Conservation (phyloP, 2,888 invertebrate genomes). For the Lapara coniferarum region DNA sequence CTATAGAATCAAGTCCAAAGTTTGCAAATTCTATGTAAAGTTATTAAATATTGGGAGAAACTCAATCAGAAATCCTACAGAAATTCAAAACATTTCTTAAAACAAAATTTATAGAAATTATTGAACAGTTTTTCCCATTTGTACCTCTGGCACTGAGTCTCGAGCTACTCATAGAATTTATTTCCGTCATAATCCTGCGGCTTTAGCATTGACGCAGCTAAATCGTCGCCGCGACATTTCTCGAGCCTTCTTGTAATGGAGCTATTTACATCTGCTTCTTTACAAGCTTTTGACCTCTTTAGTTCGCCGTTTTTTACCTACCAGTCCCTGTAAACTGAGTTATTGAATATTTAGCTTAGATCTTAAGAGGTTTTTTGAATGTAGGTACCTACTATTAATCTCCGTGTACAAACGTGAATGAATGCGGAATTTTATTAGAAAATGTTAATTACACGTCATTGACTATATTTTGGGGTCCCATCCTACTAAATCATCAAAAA, state of each 20-base stretch:
- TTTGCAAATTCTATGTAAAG: not conserved
- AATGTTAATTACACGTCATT: too few relatives aligned
- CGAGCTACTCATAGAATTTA: conserved; percentile 27
- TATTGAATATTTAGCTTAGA: too few relatives aligned
- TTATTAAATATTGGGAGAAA: not conserved
- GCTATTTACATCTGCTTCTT: conserved; percentile 28
- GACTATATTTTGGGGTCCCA: too few relatives aligned
- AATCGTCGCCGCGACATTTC: conserved; percentile 23
- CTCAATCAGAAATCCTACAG: not conserved
- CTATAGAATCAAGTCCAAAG: too few relatives aligned
- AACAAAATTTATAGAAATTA: not conserved
- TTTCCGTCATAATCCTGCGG: conserved; percentile 27
- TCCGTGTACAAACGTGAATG: too few relatives aligned
- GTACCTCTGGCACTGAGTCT: not conserved
- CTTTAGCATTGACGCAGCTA: conserved; percentile 27
- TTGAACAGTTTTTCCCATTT: not conserved
- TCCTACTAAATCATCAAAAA: too few relatives aligned
- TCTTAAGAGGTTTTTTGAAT: too few relatives aligned
- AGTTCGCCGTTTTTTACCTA: not conserved
- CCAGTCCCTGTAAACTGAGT: not conserved
- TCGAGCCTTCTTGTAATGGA: conserved; percentile 25
- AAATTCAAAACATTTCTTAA: not conserved
- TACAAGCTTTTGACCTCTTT: not conserved
- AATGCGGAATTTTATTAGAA: too few relatives aligned
- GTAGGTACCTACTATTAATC: too few relatives aligned